Evolutionary conservation across 2,888 invertebrate species (phyloP).

Genomic region (Polydrusus tereticollis): DNA sequence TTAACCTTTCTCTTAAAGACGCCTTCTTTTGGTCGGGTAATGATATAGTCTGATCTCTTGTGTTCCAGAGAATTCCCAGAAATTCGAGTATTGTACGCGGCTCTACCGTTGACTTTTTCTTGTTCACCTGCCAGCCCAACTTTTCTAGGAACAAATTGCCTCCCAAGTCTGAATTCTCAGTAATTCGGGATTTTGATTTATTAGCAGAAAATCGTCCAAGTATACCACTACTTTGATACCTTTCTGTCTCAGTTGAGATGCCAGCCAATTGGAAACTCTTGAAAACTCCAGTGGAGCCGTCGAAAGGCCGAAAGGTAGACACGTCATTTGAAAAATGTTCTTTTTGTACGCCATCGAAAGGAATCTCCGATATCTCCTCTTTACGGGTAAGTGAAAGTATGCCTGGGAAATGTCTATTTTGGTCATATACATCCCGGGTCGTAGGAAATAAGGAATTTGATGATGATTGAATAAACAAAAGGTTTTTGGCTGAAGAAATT

Average conservation of each 20-base stretch:
- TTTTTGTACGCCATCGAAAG: slow-evolving; percentile 29
- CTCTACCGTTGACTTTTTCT: slow-evolving; percentile 34
- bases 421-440: not conserved
- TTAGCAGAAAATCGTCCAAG: slow-evolving; percentile 39
- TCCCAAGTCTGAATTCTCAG: slow-evolving; percentile 16
- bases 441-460: too few relatives aligned
- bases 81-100: slow-evolving; percentile 34
- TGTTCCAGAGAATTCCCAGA: slow-evolving; percentile 47
- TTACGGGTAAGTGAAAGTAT: slow-evolving; percentile 44
- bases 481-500: not conserved
- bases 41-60: slow-evolving; percentile 17
- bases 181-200: slow-evolving; percentile 17
- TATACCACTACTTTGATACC: slow-evolving; percentile 37
- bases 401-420: slow-evolving; percentile 47
- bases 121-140: slow-evolving; percentile 46
- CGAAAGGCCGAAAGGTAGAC: slow-evolving; percentile 42
- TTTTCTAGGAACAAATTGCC: slow-evolving; percentile 25
- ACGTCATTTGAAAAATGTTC: slow-evolving; percentile 34
- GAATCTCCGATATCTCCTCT: slow-evolving; percentile 29
- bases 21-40: slow-evolving; percentile 21
- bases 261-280: slow-evolving; percentile 39
- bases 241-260: slow-evolving; percentile 14
- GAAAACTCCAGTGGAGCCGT: slow-evolving; percentile 41
- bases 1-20: slow-evolving; percentile 16
- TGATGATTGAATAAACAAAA: not conserved